These are phyloP conservation scores for Lophotriccus pileatus DNA, from an alignment of 2,797 vertebrate species.

Conservation along the genomic window DNA sequence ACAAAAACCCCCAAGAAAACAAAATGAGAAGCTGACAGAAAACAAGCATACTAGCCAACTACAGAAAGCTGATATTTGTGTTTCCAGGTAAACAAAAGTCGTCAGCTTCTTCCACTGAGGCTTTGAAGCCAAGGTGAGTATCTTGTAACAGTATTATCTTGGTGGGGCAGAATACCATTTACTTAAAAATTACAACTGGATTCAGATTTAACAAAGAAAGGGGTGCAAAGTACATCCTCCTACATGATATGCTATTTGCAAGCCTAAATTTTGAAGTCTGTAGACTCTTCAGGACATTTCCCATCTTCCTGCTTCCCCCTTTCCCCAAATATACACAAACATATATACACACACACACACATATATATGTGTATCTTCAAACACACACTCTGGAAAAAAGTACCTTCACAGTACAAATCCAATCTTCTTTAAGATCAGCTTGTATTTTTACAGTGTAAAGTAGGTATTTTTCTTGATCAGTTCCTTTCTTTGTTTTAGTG, in stretches of 20 bases:
- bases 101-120: conserved; percentile 15
- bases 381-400: background rate
- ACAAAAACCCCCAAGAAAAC: background rate
- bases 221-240: background rate
- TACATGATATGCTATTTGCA: accelerated
- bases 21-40: background rate
- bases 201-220: background rate
- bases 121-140: background rate
- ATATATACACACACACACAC: background rate
- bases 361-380: background rate
- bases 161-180: background rate
- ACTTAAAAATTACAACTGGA: background rate
- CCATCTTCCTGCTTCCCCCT: background rate
- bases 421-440: background rate
- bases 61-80: background rate
- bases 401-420: conserved; percentile 27
- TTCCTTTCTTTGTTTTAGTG: background rate
- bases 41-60: background rate
- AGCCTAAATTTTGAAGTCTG: background rate
- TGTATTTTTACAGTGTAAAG: background rate
- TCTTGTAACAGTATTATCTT: background rate
- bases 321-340: background rate
- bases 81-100: conserved; percentile 31
- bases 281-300: background rate
- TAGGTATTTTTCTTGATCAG: background rate